A percentile compares a stretch with the other conserved stretches of the same genome.
Evolutionary conservation across 1,140 invertebrate species (phyloP).

Genomic region (Drosophila dunni): DNA sequence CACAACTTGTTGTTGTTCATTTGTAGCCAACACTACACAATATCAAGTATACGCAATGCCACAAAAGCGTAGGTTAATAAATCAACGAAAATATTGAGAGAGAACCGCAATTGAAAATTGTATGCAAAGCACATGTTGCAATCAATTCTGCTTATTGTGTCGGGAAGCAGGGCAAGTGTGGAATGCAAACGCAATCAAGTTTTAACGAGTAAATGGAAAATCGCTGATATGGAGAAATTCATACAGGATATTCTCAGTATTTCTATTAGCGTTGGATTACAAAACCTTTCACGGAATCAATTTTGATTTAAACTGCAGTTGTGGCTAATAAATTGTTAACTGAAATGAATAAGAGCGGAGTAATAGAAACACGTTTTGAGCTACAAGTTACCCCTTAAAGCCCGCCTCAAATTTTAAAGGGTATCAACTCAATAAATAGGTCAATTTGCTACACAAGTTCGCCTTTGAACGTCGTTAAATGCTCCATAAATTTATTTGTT

Average conservation of each 20-base stretch:
- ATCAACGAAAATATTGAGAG: conserved; percentile 3
- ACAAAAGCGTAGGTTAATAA: conserved; percentile 14
- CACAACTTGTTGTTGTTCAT: neutral
- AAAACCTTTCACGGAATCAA: neutral
- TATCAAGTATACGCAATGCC: conserved; percentile 4
- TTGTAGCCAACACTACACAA: conserved; percentile 4
- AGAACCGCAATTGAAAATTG: neutral
- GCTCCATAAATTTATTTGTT: conserved; percentile 47
- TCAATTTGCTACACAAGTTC: conserved; percentile 36
- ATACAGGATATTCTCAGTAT: neutral
- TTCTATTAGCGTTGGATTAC: neutral
- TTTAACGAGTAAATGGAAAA: neutral
- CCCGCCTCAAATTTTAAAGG: neutral
- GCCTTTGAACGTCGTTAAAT: conserved; percentile 49
- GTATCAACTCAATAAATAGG: conserved; percentile 25
- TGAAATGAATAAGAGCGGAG: conserved; percentile 51
- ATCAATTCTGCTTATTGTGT: neutral
- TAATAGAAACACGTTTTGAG: too few relatives aligned
- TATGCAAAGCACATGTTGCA: conserved; percentile 14
- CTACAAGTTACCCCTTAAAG: neutral
- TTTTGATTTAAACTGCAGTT: neutral
- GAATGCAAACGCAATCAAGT: conserved; percentile 22
- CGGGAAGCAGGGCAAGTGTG: neutral
- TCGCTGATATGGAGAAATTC: neutral
- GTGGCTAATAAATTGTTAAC: conserved; percentile 5